Evolutionary conservation across 2,113 vertebrate species (phyloP).

Genomic region (Nerophis lumbriciformis): DNA sequence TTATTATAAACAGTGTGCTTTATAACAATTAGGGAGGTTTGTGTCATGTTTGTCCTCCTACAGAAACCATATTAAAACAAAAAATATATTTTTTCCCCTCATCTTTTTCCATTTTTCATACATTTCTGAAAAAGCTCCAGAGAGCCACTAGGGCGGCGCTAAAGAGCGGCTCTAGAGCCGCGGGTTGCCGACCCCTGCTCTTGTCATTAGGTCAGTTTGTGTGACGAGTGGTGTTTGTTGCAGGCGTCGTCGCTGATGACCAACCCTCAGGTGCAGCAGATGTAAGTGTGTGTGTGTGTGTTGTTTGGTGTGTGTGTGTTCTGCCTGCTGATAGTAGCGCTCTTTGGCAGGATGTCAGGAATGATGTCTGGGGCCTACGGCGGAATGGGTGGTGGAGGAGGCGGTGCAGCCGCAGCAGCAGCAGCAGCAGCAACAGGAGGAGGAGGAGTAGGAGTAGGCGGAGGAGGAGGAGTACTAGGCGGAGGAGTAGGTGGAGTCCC

Average conservation of each 20-base stretch:
- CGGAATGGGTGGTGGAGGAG: conserved; percentile 46
- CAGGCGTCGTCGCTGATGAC: conserved; percentile 94
- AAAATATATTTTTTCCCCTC: no score
- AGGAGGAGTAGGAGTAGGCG: fast-evolving
- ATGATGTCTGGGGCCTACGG: conserved; percentile 89
- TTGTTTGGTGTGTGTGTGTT: background rate
- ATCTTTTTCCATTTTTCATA: no score
- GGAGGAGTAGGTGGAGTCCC: conserved; percentile 39
- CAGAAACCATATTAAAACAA: no score
- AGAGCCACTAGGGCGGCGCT: no score
- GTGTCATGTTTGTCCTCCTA: no score
- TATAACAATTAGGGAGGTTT: no score
- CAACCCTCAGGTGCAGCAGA: conserved; percentile 90
- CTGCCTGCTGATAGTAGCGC: background rate
- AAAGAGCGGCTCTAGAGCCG: no score
- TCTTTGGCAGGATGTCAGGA: conserved; percentile 81
- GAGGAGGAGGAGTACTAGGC: no score
- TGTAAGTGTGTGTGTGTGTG: conserved; percentile 81
- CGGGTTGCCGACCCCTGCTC: background rate
- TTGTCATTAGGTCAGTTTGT: background rate
- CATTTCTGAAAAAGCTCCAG: no score
- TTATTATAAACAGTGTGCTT: no score
- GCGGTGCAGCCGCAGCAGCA: background rate
- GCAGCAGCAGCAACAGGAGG: conserved; percentile 25
- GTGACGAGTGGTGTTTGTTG: background rate